phyloP scores from a whole-genome alignment of 2,888 invertebrate genomes.

The Drosophila incognita region DNA sequence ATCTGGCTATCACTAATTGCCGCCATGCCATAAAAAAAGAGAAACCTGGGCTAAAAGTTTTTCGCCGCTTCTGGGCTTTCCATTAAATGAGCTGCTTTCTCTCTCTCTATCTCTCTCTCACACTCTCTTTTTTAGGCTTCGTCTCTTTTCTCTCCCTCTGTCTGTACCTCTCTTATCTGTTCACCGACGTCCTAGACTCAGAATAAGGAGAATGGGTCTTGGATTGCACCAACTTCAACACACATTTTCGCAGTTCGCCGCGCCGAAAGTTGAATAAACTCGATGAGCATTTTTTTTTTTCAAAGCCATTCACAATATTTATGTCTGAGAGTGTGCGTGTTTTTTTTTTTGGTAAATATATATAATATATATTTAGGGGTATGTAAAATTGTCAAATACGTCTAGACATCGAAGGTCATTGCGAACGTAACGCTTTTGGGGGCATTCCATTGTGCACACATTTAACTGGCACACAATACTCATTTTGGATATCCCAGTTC shows the following conservation, averaged over 20 bases:
- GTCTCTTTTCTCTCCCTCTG: background rate
- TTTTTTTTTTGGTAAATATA: slow-evolving; percentile 24
- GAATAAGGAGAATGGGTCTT: slow-evolving; percentile 22
- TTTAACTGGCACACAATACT: slow-evolving; percentile 17
- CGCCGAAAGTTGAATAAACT: slow-evolving; percentile 69
- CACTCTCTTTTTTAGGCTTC: background rate
- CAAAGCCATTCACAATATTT: slow-evolving; percentile 41
- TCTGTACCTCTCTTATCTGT: background rate
- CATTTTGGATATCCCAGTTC: background rate
- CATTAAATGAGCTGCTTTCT: slow-evolving; percentile 22
- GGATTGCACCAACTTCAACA: slow-evolving; percentile 11
- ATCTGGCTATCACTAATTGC: slow-evolving; percentile 57
- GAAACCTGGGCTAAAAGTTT: slow-evolving; percentile 24
- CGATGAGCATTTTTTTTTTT: slow-evolving; percentile 34
- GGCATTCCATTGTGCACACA: slow-evolving; percentile 36
- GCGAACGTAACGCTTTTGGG: slow-evolving; percentile 52
- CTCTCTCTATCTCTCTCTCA: background rate
- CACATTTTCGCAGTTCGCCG: slow-evolving; percentile 22
- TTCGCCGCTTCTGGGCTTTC: slow-evolving; percentile 23
- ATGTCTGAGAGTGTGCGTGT: slow-evolving; percentile 35
- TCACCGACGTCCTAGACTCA: slow-evolving; percentile 43
- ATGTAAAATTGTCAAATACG: slow-evolving; percentile 74
- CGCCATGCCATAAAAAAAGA: slow-evolving; percentile 40
- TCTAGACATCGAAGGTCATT: slow-evolving; percentile 79
- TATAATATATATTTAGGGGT: slow-evolving; percentile 41